Percentiles rank a stretch among this genome's conserved stretches.
These are phyloP conservation scores for Adrianichthys oophorus DNA, from an alignment of 2,797 vertebrate genomes.

Conservation along the genomic window DNA sequence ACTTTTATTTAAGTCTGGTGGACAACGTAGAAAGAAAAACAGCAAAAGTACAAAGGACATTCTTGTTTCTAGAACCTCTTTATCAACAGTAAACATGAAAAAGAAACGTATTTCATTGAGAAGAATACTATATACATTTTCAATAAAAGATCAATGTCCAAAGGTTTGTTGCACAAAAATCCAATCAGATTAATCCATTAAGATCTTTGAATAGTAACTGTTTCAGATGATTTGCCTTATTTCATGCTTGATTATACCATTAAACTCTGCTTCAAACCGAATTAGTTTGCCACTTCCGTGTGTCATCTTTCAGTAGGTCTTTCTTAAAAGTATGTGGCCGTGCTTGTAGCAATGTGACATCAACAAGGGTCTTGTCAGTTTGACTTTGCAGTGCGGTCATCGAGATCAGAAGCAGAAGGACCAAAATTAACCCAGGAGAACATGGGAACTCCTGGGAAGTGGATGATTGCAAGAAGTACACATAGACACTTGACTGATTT, in stretches of 20 bases:
- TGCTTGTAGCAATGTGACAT: not conserved
- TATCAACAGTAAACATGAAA: not conserved
- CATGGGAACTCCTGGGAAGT: conserved; percentile 47
- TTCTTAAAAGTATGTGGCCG: not conserved
- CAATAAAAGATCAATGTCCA: not conserved
- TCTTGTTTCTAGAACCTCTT: not conserved
- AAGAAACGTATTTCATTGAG: not conserved
- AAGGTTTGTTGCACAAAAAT: not conserved
- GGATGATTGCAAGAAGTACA: conserved; percentile 24
- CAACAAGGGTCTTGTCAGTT: not conserved
- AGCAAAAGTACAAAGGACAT: no score
- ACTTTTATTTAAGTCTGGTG: no score
- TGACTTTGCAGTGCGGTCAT: not conserved
- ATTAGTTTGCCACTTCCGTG: conserved; percentile 9
- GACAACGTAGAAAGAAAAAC: no score
- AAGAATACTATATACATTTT: not conserved
- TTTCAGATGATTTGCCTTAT: conserved; percentile 25
- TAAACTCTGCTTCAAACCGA: conserved; percentile 20
- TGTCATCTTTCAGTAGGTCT: conserved; percentile 2
- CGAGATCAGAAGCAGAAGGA: not conserved
- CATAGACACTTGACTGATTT: conserved; percentile 23
- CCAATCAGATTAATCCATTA: conserved; percentile 7
- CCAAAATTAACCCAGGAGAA: conserved; percentile 23
- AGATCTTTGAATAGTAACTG: conserved; percentile 6
- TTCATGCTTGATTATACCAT: conserved; percentile 45